Percentiles rank a stretch among this genome's conserved stretches.
Evolutionary conservation across 2,888 invertebrate genomes (phyloP).

Genomic region (Apotomis betuletana): DNA sequence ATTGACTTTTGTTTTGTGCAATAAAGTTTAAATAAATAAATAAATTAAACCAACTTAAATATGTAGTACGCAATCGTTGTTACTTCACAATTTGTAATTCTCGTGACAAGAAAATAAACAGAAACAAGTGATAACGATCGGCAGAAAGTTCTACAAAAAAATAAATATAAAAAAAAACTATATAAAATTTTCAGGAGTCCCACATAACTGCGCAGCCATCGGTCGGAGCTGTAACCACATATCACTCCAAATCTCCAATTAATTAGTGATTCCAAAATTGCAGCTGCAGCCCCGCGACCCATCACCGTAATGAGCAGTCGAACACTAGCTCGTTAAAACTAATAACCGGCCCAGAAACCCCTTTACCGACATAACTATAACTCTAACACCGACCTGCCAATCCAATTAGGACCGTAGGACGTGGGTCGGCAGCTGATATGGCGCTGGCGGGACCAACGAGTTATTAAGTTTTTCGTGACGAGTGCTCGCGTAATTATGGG

Average conservation of each 20-base stretch:
- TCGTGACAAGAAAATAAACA: no score
- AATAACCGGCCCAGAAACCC: slow-evolving; percentile 31
- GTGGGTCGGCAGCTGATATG: neutral
- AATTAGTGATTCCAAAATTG: slow-evolving; percentile 23
- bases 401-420: neutral
- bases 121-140: no score
- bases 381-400: neutral
- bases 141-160: no score
- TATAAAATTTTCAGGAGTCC: neutral
- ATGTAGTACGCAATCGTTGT: no score
- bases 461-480: slow-evolving; percentile 5
- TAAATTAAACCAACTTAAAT: no score
- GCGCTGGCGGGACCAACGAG: neutral
- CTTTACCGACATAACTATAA: slow-evolving; percentile 8
- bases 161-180: no score
- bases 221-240: slow-evolving; percentile 8
- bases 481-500: slow-evolving; percentile 5
- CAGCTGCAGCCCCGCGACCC: slow-evolving; percentile 9
- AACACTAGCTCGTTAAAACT: slow-evolving; percentile 41
- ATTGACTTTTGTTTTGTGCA: no score
- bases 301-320: slow-evolving; percentile 37
- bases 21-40: no score
- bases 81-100: no score
- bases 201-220: neutral
- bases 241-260: slow-evolving; percentile 30